Conservation (phyloP, 2,888 invertebrate species). For the Tipula lateralis region DNA sequence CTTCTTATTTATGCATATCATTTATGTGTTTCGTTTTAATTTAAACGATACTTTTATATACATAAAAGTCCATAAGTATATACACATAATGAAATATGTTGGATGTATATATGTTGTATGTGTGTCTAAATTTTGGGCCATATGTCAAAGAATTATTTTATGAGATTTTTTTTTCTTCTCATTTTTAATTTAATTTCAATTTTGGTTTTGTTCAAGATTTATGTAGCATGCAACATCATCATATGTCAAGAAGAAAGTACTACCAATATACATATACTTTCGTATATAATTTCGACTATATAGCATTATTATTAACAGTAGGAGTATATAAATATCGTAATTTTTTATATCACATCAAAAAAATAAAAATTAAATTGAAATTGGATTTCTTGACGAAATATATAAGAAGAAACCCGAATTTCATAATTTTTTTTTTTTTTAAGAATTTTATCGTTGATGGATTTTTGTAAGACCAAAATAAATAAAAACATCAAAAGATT, state of each 20-base stretch:
- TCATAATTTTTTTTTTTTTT: not conserved
- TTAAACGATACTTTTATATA: not conserved
- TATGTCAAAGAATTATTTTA: constrained; percentile 13
- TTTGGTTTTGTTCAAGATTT: not conserved
- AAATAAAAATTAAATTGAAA: not conserved
- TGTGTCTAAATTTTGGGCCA: not conserved
- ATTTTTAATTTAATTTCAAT: not conserved
- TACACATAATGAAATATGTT: not conserved
- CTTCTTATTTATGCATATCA: constrained; percentile 24
- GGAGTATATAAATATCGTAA: not conserved
- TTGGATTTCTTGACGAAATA: not conserved
- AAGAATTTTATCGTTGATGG: constrained; percentile 19
- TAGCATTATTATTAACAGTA: not conserved
- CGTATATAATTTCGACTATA: not conserved
- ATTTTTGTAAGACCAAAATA: constrained; percentile 9
- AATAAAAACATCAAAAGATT: constrained; percentile 13
- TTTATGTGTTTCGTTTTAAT: constrained; percentile 5
- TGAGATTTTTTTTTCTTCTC: not conserved
- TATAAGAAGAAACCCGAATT: not conserved
- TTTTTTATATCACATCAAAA: not conserved
- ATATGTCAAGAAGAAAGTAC: not conserved
- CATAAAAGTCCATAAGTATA: not conserved
- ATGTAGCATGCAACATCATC: not conserved
- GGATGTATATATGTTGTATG: not conserved
- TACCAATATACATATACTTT: not conserved